Conservation (phyloP, 2,888 invertebrate genomes). For the Entomobrya multifasciata region DNA sequence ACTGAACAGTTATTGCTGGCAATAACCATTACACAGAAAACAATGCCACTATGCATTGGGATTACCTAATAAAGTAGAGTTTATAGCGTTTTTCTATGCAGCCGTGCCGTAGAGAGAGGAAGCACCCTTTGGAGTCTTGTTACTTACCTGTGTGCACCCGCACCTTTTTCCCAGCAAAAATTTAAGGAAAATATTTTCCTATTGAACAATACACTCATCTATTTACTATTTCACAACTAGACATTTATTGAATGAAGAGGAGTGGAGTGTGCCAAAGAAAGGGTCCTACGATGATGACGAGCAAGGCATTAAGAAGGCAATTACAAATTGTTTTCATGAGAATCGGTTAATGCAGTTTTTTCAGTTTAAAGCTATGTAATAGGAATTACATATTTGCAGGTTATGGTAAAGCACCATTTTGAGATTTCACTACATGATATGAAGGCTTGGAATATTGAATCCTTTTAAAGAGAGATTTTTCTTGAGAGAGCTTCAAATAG, state of each 20-base stretch:
- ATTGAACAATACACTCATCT: slow-evolving; percentile 4
- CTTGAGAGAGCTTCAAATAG: background rate
- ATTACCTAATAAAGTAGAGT: slow-evolving; percentile 55
- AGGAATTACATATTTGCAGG: no score
- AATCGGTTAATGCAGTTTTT: background rate
- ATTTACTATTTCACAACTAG: slow-evolving; percentile 57
- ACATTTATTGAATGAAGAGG: slow-evolving; percentile 61
- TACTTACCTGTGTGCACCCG: background rate
- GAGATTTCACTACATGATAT: slow-evolving; percentile 34
- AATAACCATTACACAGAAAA: slow-evolving; percentile 54
- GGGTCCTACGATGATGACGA: background rate
- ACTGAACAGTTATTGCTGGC: slow-evolving; percentile 53
- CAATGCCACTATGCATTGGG: background rate
- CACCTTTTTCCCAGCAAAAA: background rate
- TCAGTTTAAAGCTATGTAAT: slow-evolving; percentile 15
- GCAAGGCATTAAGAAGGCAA: slow-evolving; percentile 38
- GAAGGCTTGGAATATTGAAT: slow-evolving; percentile 12
- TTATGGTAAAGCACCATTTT: no score
- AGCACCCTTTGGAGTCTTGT: slow-evolving; percentile 58
- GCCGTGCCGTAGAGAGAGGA: background rate
- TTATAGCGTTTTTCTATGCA: background rate
- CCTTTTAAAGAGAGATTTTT: slow-evolving; percentile 15
- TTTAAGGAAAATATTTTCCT: background rate
- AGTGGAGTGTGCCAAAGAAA: slow-evolving; percentile 65
- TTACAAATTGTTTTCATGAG: slow-evolving; percentile 52